Conservation (phyloP, 2,113 vertebrate species). For the Chelonoidis abingdonii region DNA sequence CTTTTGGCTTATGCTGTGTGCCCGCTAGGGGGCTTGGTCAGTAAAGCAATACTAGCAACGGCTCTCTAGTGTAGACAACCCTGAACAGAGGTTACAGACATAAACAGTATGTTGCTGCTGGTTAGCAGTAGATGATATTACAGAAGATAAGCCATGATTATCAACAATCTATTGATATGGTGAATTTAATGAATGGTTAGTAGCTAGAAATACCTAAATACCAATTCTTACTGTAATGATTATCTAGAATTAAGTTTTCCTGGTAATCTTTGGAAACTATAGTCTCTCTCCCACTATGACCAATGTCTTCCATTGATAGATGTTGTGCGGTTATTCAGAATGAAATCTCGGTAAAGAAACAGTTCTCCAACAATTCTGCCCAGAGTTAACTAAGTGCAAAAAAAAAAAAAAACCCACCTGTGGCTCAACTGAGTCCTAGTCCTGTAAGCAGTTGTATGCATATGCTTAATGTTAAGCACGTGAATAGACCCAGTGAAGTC, state of each 20-base stretch:
- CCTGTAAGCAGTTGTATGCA: not conserved
- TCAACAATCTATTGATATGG: slow-evolving; percentile 1
- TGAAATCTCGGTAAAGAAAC: not conserved
- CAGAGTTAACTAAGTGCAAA: not conserved
- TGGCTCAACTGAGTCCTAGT: not conserved
- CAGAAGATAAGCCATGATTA: not conserved
- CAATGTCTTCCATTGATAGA: not conserved
- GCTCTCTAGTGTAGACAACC: not conserved
- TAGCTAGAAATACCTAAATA: not conserved
- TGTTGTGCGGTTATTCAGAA: not conserved
- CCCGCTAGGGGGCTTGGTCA: not conserved
- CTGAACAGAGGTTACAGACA: not conserved
- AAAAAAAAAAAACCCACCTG: not conserved
- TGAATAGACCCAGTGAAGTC: not conserved
- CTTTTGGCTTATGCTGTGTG: not conserved
- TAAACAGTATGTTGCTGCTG: not conserved
- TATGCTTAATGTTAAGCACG: not conserved
- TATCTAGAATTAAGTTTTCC: not conserved
- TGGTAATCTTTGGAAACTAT: not conserved
- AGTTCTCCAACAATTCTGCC: not conserved
- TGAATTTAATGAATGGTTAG: not conserved
- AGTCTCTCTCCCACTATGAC: not conserved
- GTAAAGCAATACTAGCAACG: not conserved
- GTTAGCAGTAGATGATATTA: not conserved
- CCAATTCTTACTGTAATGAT: not conserved